phyloP scores from a whole-genome alignment of 1,140 invertebrate genomes.

The Cotesia typhae region DNA sequence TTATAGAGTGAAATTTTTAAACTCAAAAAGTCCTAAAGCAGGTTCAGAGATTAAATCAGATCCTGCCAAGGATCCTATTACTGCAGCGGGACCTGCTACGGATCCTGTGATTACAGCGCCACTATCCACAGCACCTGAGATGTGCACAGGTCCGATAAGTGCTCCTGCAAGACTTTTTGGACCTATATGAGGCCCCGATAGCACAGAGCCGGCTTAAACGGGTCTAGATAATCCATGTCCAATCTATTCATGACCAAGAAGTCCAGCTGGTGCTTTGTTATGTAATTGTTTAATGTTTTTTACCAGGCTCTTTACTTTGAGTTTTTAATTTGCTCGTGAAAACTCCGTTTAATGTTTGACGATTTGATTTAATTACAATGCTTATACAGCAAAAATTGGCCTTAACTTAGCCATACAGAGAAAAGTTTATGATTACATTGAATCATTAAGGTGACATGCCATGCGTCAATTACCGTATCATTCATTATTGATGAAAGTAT shows the following conservation, averaged over 20 bases:
- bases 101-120: slow-evolving; percentile 60
- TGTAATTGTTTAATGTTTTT: background rate
- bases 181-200: slow-evolving; percentile 52
- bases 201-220: slow-evolving; percentile 48
- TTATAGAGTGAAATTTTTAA: slow-evolving; percentile 16
- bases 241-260: slow-evolving; percentile 42
- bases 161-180: slow-evolving; percentile 55
- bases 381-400: slow-evolving; percentile 42
- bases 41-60: slow-evolving; percentile 35
- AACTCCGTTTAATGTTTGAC: slow-evolving; percentile 18
- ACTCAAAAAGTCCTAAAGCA: slow-evolving; percentile 25
- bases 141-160: slow-evolving; percentile 53
- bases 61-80: slow-evolving; percentile 39
- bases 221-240: slow-evolving; percentile 47
- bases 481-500: background rate
- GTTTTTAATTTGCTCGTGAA: slow-evolving; percentile 2
- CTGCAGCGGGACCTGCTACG: slow-evolving; percentile 58
- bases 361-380: slow-evolving; percentile 25
- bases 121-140: slow-evolving; percentile 61
- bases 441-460: background rate
- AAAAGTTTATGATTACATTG: background rate
- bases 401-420: slow-evolving; percentile 27
- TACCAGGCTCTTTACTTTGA: slow-evolving; percentile 1
- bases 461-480: background rate
- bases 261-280: slow-evolving; percentile 49